Conservation (phyloP, 2,888 invertebrate species). For the Calameuta filiformis region DNA sequence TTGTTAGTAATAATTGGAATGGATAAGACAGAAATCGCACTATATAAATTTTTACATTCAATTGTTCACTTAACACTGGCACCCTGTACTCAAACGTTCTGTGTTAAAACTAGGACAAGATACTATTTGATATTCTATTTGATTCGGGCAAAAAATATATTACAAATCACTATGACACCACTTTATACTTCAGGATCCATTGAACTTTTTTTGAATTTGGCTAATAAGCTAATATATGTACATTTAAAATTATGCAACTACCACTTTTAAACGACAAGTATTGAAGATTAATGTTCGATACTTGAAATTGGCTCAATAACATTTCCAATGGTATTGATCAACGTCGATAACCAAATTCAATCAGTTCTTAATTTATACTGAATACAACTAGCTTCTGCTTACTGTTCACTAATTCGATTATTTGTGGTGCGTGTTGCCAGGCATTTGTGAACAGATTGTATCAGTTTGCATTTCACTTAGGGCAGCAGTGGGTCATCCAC, state of each 20-base stretch:
- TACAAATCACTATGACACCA: background rate
- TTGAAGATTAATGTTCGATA: background rate
- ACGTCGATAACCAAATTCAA: background rate
- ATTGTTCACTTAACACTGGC: background rate
- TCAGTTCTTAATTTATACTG: background rate
- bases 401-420: conserved; percentile 63
- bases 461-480: conserved; percentile 79
- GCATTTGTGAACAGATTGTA: conserved; percentile 73
- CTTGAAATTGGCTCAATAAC: background rate
- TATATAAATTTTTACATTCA: background rate
- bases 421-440: conserved; percentile 71
- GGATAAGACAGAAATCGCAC: background rate
- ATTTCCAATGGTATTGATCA: background rate
- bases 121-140: background rate
- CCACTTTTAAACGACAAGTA: background rate
- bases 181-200: background rate
- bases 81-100: background rate
- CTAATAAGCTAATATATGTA: background rate
- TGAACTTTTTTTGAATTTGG: background rate
- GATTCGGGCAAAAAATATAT: background rate
- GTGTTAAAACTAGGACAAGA: background rate
- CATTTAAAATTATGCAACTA: background rate
- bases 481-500: conserved; percentile 83
- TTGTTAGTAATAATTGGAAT: background rate
- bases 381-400: conserved; percentile 57